Evolutionary conservation across 2,888 invertebrate species (phyloP).

Genomic region (Eristalinus aeneus): DNA sequence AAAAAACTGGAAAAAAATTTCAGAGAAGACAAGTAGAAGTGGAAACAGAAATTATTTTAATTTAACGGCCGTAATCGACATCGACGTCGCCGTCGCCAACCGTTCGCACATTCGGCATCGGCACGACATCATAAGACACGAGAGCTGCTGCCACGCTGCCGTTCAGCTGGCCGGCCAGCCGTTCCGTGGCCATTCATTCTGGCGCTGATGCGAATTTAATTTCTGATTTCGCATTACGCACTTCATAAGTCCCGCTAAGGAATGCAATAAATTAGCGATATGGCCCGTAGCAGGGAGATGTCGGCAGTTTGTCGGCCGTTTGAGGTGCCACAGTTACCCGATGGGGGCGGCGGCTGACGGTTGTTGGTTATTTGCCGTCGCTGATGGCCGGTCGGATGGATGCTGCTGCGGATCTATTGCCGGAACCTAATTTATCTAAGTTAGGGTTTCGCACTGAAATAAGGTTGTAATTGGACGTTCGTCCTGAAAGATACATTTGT

Average conservation of each 20-base stretch:
- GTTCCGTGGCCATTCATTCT: constrained; percentile 65
- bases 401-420: constrained; percentile 35
- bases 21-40: constrained; percentile 13
- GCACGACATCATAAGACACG: constrained; percentile 64
- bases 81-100: constrained; percentile 39
- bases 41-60: constrained; percentile 66
- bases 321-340: constrained; percentile 10
- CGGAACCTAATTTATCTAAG: constrained; percentile 49
- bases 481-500: constrained; percentile 52
- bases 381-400: neutral
- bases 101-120: constrained; percentile 41
- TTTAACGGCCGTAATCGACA: constrained; percentile 65
- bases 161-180: neutral
- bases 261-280: constrained; percentile 69
- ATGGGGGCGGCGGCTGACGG: neutral
- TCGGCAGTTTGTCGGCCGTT: constrained; percentile 58
- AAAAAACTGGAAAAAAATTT: neutral
- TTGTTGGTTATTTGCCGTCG: neutral
- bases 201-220: constrained; percentile 67
- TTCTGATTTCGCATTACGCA: constrained; percentile 70
- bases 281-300: constrained; percentile 48
- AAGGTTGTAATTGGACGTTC: constrained; percentile 51
- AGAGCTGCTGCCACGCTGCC: constrained; percentile 21
- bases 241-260: constrained; percentile 68
- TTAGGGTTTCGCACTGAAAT: constrained; percentile 12